Evolutionary conservation across 2,888 invertebrate genomes (phyloP).

Genomic region (Neocrepidodera transversa): DNA sequence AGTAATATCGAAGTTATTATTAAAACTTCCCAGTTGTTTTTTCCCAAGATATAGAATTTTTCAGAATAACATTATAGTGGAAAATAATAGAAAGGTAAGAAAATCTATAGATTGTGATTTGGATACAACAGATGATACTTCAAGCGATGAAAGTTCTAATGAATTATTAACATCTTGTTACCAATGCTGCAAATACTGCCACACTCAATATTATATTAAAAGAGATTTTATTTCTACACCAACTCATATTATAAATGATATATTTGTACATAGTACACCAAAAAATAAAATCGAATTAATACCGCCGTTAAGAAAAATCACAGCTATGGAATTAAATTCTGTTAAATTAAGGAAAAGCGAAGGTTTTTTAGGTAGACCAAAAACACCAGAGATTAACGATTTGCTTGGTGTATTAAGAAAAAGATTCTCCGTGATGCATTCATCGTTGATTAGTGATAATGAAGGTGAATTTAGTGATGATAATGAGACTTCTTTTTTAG

Average conservation of each 20-base stretch:
- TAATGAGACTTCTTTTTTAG: background rate
- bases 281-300: slow-evolving; percentile 6
- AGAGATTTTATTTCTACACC: slow-evolving; percentile 1
- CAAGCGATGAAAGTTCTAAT: slow-evolving; percentile 17
- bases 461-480: slow-evolving; percentile 1
- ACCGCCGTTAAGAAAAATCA: slow-evolving; percentile 34
- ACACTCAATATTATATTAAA: background rate
- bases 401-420: slow-evolving; percentile 46
- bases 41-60: slow-evolving; percentile 41
- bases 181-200: slow-evolving; percentile 34
- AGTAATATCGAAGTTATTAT: slow-evolving; percentile 37
- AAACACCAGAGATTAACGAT: slow-evolving; percentile 45
- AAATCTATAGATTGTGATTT: slow-evolving; percentile 14
- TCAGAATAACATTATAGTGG: slow-evolving; percentile 34
- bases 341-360: slow-evolving; percentile 37
- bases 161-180: background rate
- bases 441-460: slow-evolving; percentile 34
- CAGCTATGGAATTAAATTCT: slow-evolving; percentile 27
- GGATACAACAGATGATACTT: slow-evolving; percentile 13
- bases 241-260: background rate
- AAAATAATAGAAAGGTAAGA: slow-evolving; percentile 33
- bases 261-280: background rate
- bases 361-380: slow-evolving; percentile 29
- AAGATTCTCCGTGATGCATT: slow-evolving; percentile 50
- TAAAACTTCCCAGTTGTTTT: slow-evolving; percentile 37